Evolutionary conservation across 2,888 invertebrate species (phyloP), one percentile per base, ranked within the genome.

Genomic region (Cybosia mesomella): DNA sequence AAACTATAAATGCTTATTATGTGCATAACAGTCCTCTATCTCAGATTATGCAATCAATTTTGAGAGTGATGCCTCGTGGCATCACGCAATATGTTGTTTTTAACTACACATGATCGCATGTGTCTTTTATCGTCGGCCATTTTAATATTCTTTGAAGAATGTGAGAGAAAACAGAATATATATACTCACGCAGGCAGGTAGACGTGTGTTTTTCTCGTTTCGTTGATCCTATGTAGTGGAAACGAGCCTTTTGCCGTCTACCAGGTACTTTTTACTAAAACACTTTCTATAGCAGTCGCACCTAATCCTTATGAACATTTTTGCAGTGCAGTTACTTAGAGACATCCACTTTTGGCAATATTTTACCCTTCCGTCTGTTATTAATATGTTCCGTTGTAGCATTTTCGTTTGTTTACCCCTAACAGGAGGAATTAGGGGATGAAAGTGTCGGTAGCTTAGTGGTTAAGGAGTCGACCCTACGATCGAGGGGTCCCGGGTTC

Each of bases 21-120:
- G 28, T 13, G 7, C 2, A 24, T 54, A 54, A 63, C 10, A 28
- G 24, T 24, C 21, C n/a, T 11, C 32, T 21, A 34, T 18, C 32
- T 21, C 0, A 54, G 10, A 61, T 66, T 66, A 36, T 54, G 39
- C 28, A 66, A 66, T 55, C 9, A 55, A 15, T 32, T 61, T 28
- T 55, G 61, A 58, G 49, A 58, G 34, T 58, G 32, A 39, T 13
- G 24, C 39, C 0, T n/a, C 36, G 59, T 60, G 60, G 60, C 60
- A 60, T 58, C 58, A 58, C 34, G 58, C 62, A 43, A 36, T 24
- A 10, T 58, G 32, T 34, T 10, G 57, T 59, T 66, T 54, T 36
- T 61, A 63, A 34, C 9, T 22, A 28, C 22, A 22, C 34, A 28
- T 32, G 57, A 66, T 59, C 34, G 59, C 66, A 66, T 66, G 65